These are phyloP conservation scores for Portunus trituberculatus DNA, from an alignment of 1,140 invertebrate species.

Conservation along the genomic window DNA sequence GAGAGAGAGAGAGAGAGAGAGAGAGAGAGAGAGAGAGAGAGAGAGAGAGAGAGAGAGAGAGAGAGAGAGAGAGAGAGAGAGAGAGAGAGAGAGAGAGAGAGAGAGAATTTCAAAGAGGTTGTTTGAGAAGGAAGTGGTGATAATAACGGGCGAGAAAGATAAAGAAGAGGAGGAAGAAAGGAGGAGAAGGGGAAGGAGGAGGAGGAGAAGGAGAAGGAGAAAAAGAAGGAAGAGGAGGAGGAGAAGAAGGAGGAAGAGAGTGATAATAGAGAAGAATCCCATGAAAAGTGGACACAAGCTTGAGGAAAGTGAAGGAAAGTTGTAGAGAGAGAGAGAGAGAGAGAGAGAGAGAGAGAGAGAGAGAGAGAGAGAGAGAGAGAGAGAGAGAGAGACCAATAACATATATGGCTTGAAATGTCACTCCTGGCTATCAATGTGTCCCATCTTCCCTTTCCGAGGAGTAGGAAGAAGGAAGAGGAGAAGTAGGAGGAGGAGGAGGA, in stretches of 20 bases:
- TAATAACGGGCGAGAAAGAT: background rate
- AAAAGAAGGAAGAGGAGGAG: background rate
- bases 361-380: background rate
- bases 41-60: too few species aligned
- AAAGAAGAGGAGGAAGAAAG: background rate
- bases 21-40: too few species aligned
- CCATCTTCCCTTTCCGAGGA: background rate
- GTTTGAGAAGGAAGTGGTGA: too few species aligned
- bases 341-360: constrained; percentile 36
- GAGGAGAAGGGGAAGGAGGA: background rate
- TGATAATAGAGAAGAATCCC: background rate
- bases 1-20: too few species aligned
- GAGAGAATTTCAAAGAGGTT: too few species aligned
- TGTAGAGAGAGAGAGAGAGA: background rate
- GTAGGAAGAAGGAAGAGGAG: too few species aligned
- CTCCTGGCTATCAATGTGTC: background rate
- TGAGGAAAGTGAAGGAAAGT: background rate
- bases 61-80: too few species aligned
- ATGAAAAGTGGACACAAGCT: background rate
- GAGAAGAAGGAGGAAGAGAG: background rate
- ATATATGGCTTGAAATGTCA: background rate
- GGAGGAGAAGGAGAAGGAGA: background rate
- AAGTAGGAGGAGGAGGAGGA: background rate
- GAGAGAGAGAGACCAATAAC: too few species aligned
- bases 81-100: background rate